Conservation (phyloP, 64 coral and sea anemone species). For the Catalaphyllia jardinei region DNA sequence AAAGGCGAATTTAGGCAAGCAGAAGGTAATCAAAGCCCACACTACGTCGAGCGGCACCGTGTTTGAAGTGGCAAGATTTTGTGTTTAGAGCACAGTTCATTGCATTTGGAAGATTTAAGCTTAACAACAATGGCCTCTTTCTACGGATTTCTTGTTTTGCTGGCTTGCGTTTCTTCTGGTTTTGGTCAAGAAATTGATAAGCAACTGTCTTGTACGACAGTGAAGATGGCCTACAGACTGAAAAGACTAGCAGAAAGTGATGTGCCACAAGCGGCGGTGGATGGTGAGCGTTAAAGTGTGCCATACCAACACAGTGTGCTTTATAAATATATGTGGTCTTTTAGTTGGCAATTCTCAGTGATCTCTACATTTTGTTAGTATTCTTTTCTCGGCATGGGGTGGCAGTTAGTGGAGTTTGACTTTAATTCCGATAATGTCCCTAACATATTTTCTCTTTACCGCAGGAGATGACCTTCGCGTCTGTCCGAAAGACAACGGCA, state of each 20-base stretch:
- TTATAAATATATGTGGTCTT: constrained; percentile 19
- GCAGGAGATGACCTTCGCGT: constrained; percentile 32
- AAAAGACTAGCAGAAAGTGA: constrained; percentile 39
- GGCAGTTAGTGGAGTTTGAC: neutral
- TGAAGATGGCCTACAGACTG: constrained; percentile 22
- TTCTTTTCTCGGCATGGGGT: constrained; percentile 32
- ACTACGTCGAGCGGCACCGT: neutral
- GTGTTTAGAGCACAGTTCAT: constrained; percentile 1
- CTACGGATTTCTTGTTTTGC: constrained; percentile 4
- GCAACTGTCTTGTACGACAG: constrained; percentile 8
- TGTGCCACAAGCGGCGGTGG: constrained; percentile 1
- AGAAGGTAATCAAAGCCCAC: neutral
- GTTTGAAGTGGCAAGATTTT: neutral
- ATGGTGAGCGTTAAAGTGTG: neutral
- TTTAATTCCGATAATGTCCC: constrained; percentile 1
- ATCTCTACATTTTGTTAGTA: constrained; percentile 13
- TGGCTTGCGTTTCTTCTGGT: constrained; percentile 21
- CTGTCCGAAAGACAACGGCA: constrained; percentile 33
- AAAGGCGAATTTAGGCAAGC: neutral
- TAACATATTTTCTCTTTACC: constrained; percentile 28
- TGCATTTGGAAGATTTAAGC: neutral
- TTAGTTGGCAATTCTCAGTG: neutral
- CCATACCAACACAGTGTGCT: constrained; percentile 10
- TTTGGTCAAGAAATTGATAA: constrained; percentile 26
- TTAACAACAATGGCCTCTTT: constrained; percentile 35